These are phyloP conservation scores for Guaruba guarouba DNA, from an alignment of 2,113 vertebrate genomes.

Conservation along the genomic window DNA sequence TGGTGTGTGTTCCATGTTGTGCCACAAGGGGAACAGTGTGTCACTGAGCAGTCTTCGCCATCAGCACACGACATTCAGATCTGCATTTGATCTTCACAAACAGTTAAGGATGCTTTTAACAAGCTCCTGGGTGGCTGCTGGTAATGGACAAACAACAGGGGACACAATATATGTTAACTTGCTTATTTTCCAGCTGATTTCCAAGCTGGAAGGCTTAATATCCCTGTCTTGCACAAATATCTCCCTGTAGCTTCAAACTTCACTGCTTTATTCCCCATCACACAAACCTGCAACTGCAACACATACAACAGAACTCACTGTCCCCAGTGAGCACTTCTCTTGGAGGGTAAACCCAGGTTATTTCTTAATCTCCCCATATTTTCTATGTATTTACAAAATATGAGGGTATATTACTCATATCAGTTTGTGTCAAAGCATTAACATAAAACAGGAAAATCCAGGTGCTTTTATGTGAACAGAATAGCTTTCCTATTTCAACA, in stretches of 20 bases:
- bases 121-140: not conserved
- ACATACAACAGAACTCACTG: not conserved
- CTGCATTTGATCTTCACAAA: not conserved
- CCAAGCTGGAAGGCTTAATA: not conserved
- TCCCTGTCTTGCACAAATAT: not conserved
- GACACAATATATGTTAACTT: not conserved
- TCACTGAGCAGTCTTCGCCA: not conserved
- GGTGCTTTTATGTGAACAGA: not conserved
- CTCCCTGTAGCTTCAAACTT: not conserved
- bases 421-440: not conserved
- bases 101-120: not conserved
- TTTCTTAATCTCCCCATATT: not conserved
- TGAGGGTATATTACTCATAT: not conserved
- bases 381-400: not conserved
- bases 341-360: not conserved
- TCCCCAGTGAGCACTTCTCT: not conserved
- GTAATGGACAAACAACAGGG: not conserved
- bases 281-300: not conserved
- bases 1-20: fast-evolving
- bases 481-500: not conserved
- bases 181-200: not conserved
- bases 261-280: not conserved
- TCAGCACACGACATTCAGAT: not conserved
- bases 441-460: not conserved
- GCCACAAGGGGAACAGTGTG: not conserved